These are phyloP conservation scores for Pseudomyrmex concolor DNA, from an alignment of 1,140 invertebrate species.

Conservation along the genomic window DNA sequence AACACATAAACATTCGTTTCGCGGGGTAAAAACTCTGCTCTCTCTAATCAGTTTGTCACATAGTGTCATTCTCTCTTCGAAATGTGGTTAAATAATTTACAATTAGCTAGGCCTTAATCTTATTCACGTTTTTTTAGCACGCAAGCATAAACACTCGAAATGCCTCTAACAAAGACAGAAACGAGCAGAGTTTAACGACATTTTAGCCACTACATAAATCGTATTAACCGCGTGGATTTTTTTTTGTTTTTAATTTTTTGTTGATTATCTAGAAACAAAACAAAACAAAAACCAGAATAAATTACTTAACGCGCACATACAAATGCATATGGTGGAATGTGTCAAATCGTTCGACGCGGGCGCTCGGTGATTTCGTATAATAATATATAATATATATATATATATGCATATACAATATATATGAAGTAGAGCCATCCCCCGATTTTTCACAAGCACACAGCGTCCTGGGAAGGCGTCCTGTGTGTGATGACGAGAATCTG, in stretches of 20 bases:
- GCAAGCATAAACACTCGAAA: constrained; percentile 39
- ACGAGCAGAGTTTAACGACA: constrained; percentile 39
- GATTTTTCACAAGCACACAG: constrained; percentile 51
- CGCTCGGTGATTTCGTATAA: constrained; percentile 18
- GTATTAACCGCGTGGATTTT: not conserved
- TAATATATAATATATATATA: constrained; percentile 6
- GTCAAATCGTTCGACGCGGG: constrained; percentile 49
- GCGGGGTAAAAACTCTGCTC: constrained; percentile 30
- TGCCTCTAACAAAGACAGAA: constrained; percentile 40
- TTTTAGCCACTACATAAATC: not conserved
- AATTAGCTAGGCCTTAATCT: constrained; percentile 57
- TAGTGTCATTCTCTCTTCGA: constrained; percentile 15
- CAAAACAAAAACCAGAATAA: not conserved
- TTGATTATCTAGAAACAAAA: constrained; percentile 1
- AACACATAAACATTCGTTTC: constrained; percentile 12
- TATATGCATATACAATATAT: not conserved
- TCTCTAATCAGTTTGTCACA: constrained; percentile 56
- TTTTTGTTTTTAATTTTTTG: not conserved
- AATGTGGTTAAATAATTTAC: constrained; percentile 56
- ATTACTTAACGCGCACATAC: not conserved
- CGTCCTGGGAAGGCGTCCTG: constrained; percentile 32
- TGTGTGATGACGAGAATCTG: constrained; percentile 44
- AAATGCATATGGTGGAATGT: constrained; percentile 11
- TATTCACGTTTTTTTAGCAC: constrained; percentile 50
- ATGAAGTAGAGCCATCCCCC: constrained; percentile 21